These are phyloP conservation scores for Tenualosa thibaudeaui DNA, from an alignment of 2,797 vertebrate species.

Conservation along the genomic window DNA sequence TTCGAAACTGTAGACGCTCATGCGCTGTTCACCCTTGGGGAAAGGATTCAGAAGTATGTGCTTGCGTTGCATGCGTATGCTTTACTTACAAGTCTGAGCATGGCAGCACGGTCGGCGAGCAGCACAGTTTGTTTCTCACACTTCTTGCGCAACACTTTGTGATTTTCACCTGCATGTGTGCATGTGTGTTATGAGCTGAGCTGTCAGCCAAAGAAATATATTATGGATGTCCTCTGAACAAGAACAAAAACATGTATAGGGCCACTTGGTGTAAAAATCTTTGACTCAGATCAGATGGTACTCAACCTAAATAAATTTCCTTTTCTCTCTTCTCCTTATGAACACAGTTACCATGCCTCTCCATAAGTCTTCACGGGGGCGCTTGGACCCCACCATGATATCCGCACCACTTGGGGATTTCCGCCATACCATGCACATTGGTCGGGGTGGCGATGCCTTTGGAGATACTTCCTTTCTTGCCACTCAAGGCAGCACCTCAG, in stretches of 20 bases:
- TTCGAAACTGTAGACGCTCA: slow-evolving; percentile 44
- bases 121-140: slow-evolving; percentile 60
- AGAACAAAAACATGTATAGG: not conserved
- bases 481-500: slow-evolving; percentile 71
- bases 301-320: not conserved
- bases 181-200: not conserved
- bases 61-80: slow-evolving; percentile 64
- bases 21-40: slow-evolving; percentile 58
- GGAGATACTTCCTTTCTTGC: slow-evolving; percentile 93
- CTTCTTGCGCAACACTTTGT: slow-evolving; percentile 59
- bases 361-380: slow-evolving; percentile 83
- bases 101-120: slow-evolving; percentile 59
- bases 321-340: not conserved
- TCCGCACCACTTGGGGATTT: slow-evolving; percentile 86
- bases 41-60: slow-evolving; percentile 70
- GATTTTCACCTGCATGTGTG: slow-evolving; percentile 18
- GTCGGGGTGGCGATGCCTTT: slow-evolving; percentile 88
- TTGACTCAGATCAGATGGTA: not conserved
- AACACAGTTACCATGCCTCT: slow-evolving; percentile 78
- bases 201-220: not conserved
- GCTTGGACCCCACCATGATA: slow-evolving; percentile 85
- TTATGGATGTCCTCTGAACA: not conserved
- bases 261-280: not conserved
- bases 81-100: slow-evolving; percentile 78
- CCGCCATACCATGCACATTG: slow-evolving; percentile 93